Evolutionary conservation across 2,113 vertebrate genomes (phyloP), one percentile per base, ranked within the genome.

Genomic region (Rhinogobius similis): DNA sequence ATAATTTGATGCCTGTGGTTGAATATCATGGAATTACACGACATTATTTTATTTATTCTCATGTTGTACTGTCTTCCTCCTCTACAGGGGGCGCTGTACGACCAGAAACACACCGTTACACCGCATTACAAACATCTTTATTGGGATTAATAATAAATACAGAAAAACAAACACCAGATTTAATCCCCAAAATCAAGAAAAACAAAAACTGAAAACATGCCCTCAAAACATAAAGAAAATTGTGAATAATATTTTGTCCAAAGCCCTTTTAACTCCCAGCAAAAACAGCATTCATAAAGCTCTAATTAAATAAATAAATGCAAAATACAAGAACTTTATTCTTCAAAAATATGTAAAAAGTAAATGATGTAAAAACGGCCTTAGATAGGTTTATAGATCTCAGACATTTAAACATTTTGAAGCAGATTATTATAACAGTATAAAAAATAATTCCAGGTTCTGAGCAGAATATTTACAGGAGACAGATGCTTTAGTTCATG

Each of bases 121-220:
- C n/a, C n/a, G n/a, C n/a, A n/a, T n/a, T n/a, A 36, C 32, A 36
- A 36, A 36, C 2, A 11, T 24, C 11, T 55, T 55, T 55, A 55
- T 55, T 55, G 23, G 21, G 23, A 26, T 50, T 50, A 50, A 55
- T 24, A 55, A 55, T 55, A 55, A 55, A 55, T 55, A 55, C 52
- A 55, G 44, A 20, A 55, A 55, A 55, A 24, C n/a, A 36, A 36
- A 24, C 52, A 55, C 23, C 52, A 55, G 21, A 12, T 55, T 55
- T 55, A 5, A 55, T 12, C 52, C 52, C 52, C 11, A 53, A 53
- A n/a, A n/a, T n/a, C n/a, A n/a, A n/a, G n/a, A n/a, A n/a, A n/a
- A n/a, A n/a, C n/a, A n/a, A n/a, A n/a, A 53, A 11, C n/a, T 24
- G n/a, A 53, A 24, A 53, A 53, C 8, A 20, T 48, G n/a, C 46